Conservation (phyloP, 2,888 invertebrate species). For the Cybosia mesomella region DNA sequence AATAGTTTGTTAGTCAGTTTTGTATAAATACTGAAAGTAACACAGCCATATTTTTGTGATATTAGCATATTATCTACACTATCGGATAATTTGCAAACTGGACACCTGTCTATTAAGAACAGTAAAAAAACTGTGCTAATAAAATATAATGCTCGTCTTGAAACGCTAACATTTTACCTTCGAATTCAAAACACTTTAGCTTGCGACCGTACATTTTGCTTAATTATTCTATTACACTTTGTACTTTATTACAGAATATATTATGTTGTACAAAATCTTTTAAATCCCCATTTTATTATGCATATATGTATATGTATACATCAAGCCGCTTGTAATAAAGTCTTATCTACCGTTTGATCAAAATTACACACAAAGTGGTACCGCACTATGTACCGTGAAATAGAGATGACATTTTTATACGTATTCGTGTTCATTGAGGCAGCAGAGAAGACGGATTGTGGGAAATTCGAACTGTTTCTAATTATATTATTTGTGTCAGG, state of each 20-base stretch:
- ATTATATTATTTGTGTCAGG: neutral
- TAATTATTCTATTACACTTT: slow-evolving; percentile 66
- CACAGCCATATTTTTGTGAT: neutral
- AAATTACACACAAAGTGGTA: slow-evolving; percentile 71
- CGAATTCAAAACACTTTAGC: slow-evolving; percentile 41
- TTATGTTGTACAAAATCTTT: slow-evolving; percentile 61
- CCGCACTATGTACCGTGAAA: slow-evolving; percentile 54
- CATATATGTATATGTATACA: slow-evolving; percentile 70
- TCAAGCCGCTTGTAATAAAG: slow-evolving; percentile 72
- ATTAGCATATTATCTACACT: neutral
- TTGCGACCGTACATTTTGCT: slow-evolving; percentile 52
- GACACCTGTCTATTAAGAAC: neutral
- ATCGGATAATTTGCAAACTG: neutral
- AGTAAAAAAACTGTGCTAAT: neutral
- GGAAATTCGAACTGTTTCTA: slow-evolving; percentile 25
- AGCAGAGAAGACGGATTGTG: slow-evolving; percentile 30
- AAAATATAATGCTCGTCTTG: neutral
- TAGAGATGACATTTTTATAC: slow-evolving; percentile 54
- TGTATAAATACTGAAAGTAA: neutral
- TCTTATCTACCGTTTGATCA: slow-evolving; percentile 67
- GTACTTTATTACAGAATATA: slow-evolving; percentile 60
- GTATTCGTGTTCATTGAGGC: slow-evolving; percentile 38
- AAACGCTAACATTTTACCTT: neutral
- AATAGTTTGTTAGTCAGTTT: neutral
- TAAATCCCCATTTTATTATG: slow-evolving; percentile 70